Evolutionary conservation across 1,140 invertebrate genomes (phyloP), one percentile per base, ranked within the genome.

Genomic region (Drosophila pachea): DNA sequence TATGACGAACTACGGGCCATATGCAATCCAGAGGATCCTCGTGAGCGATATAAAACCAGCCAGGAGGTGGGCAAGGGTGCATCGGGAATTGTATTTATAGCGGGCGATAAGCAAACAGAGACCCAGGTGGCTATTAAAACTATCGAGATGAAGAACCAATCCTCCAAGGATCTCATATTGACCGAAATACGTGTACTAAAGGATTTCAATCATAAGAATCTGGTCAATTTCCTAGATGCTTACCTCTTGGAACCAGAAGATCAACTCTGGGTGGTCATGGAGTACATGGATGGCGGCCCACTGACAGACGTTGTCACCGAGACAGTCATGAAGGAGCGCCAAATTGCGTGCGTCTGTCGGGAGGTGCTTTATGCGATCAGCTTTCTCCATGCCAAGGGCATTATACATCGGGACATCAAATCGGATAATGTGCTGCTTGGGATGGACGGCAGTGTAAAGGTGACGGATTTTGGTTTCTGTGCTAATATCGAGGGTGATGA

Each of bases 391-490:
- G 93, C 93, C 14, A 96, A 95, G 87, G 95, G 95, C n/a, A 96
- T 96, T 29, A 96, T 97, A 73, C 96, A 97, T 86, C 92, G 96
- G 69, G 97, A 99, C 88, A 98, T 99, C 42, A 99, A 99, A 89
- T 98, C 96, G 32, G 98, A 99, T 88, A 99, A 99, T 89, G 95
- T 99, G 61, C 91, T 99, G 8, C 91, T 99, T 0, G 97, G 97
- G 42, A 97, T 98, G 95, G 96, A 99, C 89, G 98, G 98, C 9
- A 93, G 93, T 40, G 97, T 99, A 0, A 99, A 99, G 93, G 94
- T 99, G 0, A 99, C 97, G 11, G 98, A 99, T 90, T 99, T 99
- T 91, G 98, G 98, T 16, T 99, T 99, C 90, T 99, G 98, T 91
- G 93, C 97, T 67, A 96, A 96, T 74, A 95, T 96, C 59, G 92